Evolutionary conservation across 2,888 invertebrate species (phyloP), one percentile per base, ranked within the genome.

Genomic region (Drosophila multiciliata): DNA sequence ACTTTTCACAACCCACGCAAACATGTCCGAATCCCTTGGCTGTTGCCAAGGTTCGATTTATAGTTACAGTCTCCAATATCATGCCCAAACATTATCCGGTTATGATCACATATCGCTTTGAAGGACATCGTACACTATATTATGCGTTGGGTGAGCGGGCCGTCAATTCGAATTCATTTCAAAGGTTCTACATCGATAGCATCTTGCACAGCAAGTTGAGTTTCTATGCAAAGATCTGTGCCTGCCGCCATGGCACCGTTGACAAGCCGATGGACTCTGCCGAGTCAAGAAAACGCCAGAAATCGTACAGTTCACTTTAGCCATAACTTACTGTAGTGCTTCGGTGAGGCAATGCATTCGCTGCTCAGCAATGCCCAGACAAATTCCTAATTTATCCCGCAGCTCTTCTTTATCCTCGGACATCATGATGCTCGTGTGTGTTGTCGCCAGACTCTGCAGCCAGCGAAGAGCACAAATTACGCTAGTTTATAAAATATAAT

Each of bases 341-440:
- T 92, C 91, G 55, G 90, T 86, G 7, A 93, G 78, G 50, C 92
- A 92, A 60, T 90, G 90, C 52, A 91, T 82, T 32, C 93, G 87
- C 70, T 93, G 91, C 63, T 93, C 92, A 40, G 93, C 93, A 33
- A 93, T 91, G 33, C 93, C 93, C 20, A 93, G 83, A n/a, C 92
- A 92, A 1, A 92, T 84, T 29, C 91, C 92, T 55, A 93, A 90
- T 71, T 92, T 92, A 15, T 90, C 83, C 3, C 91, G 80, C 38
- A 93, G 77, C 58, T 93, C 92, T 15, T 91, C 87, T 26, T 87
- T 81, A 8, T 93, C 92, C 32, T 92, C 80, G 15, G 93, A 92
- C 92, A 93, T 92, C 52, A 93, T 66, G 58, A 93, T 91, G 68
- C 93, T 92, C 4, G 93, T 91, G 70, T 93, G 93, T 38, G 91